Evolutionary conservation across 2,888 invertebrate genomes (phyloP).

Genomic region (Silvanus unidentatus): DNA sequence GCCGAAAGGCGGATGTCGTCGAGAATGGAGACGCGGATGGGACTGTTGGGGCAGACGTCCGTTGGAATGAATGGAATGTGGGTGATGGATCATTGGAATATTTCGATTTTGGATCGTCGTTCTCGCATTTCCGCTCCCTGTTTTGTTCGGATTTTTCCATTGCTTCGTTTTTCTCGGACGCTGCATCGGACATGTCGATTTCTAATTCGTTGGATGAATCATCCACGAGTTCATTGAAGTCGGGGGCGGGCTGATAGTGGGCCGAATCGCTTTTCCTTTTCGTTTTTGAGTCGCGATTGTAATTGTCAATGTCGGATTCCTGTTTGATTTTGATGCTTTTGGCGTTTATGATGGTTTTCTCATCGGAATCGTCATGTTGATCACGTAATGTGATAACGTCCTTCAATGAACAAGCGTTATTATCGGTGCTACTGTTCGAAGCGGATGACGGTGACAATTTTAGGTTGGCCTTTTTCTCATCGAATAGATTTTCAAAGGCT

Average conservation of each 20-base stretch:
- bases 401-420: constrained; percentile 60
- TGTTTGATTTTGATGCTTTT: constrained; percentile 33
- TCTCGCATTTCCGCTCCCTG: constrained; percentile 48
- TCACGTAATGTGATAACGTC: constrained; percentile 55
- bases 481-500: constrained; percentile 78
- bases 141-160: constrained; percentile 50
- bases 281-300: constrained; percentile 23
- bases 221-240: constrained; percentile 71
- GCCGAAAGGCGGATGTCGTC: constrained; percentile 74
- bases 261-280: constrained; percentile 31
- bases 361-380: constrained; percentile 32
- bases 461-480: constrained; percentile 66
- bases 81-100: constrained; percentile 42
- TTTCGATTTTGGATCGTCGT: constrained; percentile 25
- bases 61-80: constrained; percentile 44
- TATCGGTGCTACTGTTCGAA: constrained; percentile 52
- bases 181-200: constrained; percentile 71
- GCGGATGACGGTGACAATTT: constrained; percentile 62
- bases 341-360: constrained; percentile 22
- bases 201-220: constrained; percentile 74
- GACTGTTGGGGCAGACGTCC: constrained; percentile 42
- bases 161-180: constrained; percentile 60
- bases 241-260: constrained; percentile 60
- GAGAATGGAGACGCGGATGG: constrained; percentile 51
- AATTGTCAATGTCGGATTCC: constrained; percentile 24